Base-by-base conservation (phyloP, 2,888 invertebrate species). In the Acleris sparsana region DNA sequence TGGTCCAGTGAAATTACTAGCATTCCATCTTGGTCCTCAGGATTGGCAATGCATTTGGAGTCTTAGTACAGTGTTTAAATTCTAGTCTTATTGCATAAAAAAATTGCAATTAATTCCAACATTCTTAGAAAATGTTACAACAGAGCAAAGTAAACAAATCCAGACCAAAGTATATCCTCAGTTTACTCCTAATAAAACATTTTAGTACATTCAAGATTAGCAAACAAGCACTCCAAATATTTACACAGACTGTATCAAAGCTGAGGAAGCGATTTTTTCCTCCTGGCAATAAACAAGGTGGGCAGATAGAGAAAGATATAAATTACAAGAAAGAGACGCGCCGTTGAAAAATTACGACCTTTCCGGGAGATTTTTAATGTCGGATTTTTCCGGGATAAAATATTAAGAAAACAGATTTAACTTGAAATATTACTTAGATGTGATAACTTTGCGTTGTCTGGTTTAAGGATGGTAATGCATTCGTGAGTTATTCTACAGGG, bases 221-320 rank as follows among this genome's bases (percentile, higher is more conserved):
- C 48, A 62, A 62, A 63, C 57, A 63, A n/a, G 29, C n/a, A 33
- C 33, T 52, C 43, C 44, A 63, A 63, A 58, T 52, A 63, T 63
- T 63, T 63, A 44, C 63, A 16, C 22, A 17, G 33, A 33, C 52
- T 46, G 22, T 63, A 63, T 58, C 57, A 58, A 63, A 58, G 57
- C 57, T 44, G 25, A 29, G 52, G 46, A 58, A 58, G 20, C 57
- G 57, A 51, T 63, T 63, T 52, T 63, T 63, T 63, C 22, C 57
- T 63, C 63, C 44, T 57, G 52, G 52, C 52, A 63, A 57, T 52
- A 63, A 63, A 63, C 63, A 57, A 56, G 55, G 25, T 56, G 55
- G 39, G 52, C 51, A 60, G 59, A 60, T 52, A 60, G 20, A 33
- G 17, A 53, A 57, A 57, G 44, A 57, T 29, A 63, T 52, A 63